These are phyloP conservation scores for Mugil cephalus DNA, from an alignment of 2,113 vertebrate genomes.

Conservation along the genomic window DNA sequence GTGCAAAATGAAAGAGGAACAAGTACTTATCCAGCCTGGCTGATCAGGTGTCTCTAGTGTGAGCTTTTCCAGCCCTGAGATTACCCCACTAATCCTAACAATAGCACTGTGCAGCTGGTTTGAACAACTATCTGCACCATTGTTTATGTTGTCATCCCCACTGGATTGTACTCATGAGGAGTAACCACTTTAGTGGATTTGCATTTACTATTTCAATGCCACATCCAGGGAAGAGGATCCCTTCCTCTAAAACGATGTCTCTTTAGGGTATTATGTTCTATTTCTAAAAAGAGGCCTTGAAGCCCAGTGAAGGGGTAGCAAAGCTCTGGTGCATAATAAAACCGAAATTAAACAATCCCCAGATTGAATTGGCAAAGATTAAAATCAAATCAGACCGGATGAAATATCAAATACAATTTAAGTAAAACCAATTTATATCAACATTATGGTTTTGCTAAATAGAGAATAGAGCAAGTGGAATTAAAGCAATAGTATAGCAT, in stretches of 20 bases:
- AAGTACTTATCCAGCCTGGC: constrained; percentile 53
- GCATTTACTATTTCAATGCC: constrained; percentile 65
- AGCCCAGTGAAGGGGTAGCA: constrained; percentile 41
- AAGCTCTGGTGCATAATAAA: constrained; percentile 46
- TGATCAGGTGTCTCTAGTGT: constrained; percentile 70
- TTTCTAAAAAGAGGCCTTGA: constrained; percentile 58
- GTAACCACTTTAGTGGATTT: constrained; percentile 72
- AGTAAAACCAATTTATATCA: background rate
- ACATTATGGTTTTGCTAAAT: background rate
- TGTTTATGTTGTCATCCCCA: constrained; percentile 78
- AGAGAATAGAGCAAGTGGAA: no score
- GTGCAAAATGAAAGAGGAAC: constrained; percentile 51
- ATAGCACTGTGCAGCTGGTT: constrained; percentile 71
- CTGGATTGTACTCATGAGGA: constrained; percentile 56
- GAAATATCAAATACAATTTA: constrained; percentile 15
- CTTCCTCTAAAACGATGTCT: constrained; percentile 38
- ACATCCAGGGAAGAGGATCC: constrained; percentile 58
- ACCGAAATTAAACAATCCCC: constrained; percentile 45
- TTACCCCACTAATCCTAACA: constrained; percentile 80
- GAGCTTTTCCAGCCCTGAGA: constrained; percentile 68
- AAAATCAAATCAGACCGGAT: constrained; percentile 34
- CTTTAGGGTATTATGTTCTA: constrained; percentile 52
- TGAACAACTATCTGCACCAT: constrained; percentile 73
- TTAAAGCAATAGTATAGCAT: background rate
- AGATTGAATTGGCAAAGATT: constrained; percentile 42